Evolutionary conservation across 1,140 invertebrate species (phyloP), one percentile per base, ranked within the genome.

Genomic region (Dendroctonus ponderosae): DNA sequence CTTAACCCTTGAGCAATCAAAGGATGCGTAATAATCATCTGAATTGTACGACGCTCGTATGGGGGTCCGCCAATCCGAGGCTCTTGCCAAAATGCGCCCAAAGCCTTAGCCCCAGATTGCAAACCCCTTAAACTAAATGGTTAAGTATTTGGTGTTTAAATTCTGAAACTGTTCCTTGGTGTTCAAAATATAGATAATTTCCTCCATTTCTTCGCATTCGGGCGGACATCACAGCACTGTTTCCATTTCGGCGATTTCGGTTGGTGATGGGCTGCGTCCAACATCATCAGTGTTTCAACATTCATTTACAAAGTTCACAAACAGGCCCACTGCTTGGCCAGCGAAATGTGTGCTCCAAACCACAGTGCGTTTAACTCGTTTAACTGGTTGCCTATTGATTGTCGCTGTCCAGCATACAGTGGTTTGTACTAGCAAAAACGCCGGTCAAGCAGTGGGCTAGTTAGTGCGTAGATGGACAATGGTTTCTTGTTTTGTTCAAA

Each of bases 171-270:
- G 46, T 59, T 61, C 65, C n/a, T 67, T 67, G 51, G 57, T 54
- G 58, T 67, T 67, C 46, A 67, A 38, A 46, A 67, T 67, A 38
- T 67, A 61, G 12, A 67, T 67, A 26, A 67, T 67, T 37, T 67
- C 65, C 38, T 60, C 65, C 12, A 50, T 67, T 37, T 67, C 65
- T 2, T 67, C 56, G 9, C 26, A 11, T 6, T 67, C 59, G 11
- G 48, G 40, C 53, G 39, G 44, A 49, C 66, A 85, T 92, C 90
- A 92, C 85, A 92, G 89, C 83, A 92, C 91, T 76, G 91, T 92
- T 83, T 92, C 91, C 86, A 92, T 92, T 84, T 92, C 91, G 75
- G 90, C 90, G 69, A 89, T 88, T 82, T 89, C 87, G 70, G 87
- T 89, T 6, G 66, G 76, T 80, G 82, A 58, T n/a, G 83, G 80